Evolutionary conservation across 2,113 vertebrate genomes (phyloP).

Genomic region (Mixornis gularis): DNA sequence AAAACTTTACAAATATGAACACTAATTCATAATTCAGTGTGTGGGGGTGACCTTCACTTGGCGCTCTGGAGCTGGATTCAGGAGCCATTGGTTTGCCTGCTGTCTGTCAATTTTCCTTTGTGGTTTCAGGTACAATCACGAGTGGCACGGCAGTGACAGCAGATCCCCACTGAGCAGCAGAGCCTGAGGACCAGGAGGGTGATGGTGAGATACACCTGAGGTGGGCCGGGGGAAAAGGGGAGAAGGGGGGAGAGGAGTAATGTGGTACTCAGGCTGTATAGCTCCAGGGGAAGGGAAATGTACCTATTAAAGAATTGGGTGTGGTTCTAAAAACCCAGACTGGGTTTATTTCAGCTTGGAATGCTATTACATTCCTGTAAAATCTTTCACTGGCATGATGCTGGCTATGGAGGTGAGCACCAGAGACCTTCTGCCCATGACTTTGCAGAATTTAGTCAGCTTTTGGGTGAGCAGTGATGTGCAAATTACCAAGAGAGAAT

Average conservation of each 20-base stretch:
- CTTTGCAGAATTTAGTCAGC: background rate
- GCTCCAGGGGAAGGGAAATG: background rate
- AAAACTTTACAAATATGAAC: background rate
- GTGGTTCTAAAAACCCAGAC: background rate
- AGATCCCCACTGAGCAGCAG: background rate
- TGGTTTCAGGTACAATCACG: background rate
- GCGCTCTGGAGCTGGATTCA: background rate
- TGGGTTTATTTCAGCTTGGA: background rate
- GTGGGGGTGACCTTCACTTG: background rate
- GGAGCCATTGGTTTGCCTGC: fast-evolving
- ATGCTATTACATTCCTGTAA: background rate
- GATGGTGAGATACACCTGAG: fast-evolving
- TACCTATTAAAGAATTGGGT: background rate
- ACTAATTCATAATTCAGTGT: too few species aligned
- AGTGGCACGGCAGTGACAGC: fast-evolving
- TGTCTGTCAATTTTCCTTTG: background rate
- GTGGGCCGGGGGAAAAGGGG: background rate
- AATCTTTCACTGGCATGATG: background rate
- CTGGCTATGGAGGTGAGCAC: background rate
- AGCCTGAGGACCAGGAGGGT: background rate
- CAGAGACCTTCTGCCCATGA: background rate
- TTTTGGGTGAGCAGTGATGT: background rate
- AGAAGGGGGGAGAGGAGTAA: background rate
- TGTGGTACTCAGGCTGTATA: background rate
- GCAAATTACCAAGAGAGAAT: fast-evolving